Conservation (phyloP, 1,140 invertebrate species). For the Battus philenor region DNA sequence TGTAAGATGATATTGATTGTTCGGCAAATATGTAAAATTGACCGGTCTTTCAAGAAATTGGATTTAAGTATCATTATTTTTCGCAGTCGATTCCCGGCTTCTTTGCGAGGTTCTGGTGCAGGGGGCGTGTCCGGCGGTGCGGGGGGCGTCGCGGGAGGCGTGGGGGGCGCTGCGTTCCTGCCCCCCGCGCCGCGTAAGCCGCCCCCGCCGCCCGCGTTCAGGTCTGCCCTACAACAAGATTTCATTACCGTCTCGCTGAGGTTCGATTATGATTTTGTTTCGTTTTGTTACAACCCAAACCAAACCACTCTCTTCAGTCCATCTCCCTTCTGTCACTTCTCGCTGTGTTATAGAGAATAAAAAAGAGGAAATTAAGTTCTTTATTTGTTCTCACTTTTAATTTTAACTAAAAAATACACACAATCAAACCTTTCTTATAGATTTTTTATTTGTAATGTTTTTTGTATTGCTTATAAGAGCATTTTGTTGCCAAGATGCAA, state of each 20-base stretch:
- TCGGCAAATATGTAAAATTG: too few relatives aligned
- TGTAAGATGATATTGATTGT: too few relatives aligned
- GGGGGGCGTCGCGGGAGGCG: constrained; percentile 70
- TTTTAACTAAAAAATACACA: too few relatives aligned
- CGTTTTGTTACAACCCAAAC: constrained; percentile 37
- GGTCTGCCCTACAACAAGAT: constrained; percentile 81
- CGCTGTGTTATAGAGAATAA: too few relatives aligned
- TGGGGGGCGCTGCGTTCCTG: constrained; percentile 80
- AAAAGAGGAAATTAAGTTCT: too few relatives aligned
- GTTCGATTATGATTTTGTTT: constrained; percentile 64
- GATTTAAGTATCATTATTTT: too few relatives aligned
- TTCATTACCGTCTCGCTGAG: constrained; percentile 79
- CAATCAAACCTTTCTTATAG: background rate
- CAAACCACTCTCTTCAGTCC: constrained; percentile 8
- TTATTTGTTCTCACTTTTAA: too few relatives aligned
- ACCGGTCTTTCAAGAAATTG: too few relatives aligned
- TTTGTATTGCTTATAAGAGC: too few relatives aligned
- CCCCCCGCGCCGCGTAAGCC: constrained; percentile 80
- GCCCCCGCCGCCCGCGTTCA: constrained; percentile 87
- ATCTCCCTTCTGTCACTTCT: too few relatives aligned
- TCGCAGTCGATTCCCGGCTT: constrained; percentile 57
- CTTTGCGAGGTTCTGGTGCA: constrained; percentile 65
- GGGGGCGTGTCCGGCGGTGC: constrained; percentile 79
- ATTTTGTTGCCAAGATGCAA: too few relatives aligned
- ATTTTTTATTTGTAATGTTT: background rate